phyloP scores from a whole-genome alignment of 2,888 invertebrate genomes.

The Amphipyra berbera region DNA sequence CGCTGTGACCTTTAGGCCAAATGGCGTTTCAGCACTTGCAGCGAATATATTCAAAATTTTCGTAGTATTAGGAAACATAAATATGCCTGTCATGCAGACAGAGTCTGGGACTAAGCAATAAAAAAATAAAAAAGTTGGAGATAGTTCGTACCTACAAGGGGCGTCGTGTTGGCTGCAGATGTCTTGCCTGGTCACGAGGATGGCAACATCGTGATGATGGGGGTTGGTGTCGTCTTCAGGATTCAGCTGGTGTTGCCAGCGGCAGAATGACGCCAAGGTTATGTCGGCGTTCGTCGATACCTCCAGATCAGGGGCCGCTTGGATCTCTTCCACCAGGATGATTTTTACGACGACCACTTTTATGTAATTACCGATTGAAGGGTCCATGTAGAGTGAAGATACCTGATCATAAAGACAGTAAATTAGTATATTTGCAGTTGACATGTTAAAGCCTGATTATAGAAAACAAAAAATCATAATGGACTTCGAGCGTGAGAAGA shows the following conservation, averaged over 20 bases:
- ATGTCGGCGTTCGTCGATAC: constrained; percentile 95
- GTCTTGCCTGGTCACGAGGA: constrained; percentile 94
- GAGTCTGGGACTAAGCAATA: no score
- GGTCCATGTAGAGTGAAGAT: constrained; percentile 95
- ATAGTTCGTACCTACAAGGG: constrained; percentile 86
- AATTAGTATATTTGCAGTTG: neutral
- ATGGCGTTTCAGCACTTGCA: constrained; percentile 8
- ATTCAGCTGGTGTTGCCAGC: constrained; percentile 94
- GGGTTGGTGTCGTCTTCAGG: constrained; percentile 94
- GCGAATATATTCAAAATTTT: neutral
- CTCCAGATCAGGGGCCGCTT: constrained; percentile 91
- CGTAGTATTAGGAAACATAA: no score
- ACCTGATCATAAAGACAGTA: constrained; percentile 78
- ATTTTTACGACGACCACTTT: constrained; percentile 97
- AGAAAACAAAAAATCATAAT: no score
- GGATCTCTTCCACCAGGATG: constrained; percentile 92
- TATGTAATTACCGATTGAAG: constrained; percentile 96
- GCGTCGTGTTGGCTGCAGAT: constrained; percentile 91
- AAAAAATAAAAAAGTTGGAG: constrained; percentile 5
- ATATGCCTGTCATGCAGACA: neutral
- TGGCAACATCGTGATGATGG: constrained; percentile 97
- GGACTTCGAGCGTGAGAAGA: no score
- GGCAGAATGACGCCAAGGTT: constrained; percentile 95
- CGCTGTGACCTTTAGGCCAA: constrained; percentile 27
- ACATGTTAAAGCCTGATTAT: no score